Evolutionary conservation across 2,113 vertebrate species (phyloP).

Genomic region (Lathamus discolor): DNA sequence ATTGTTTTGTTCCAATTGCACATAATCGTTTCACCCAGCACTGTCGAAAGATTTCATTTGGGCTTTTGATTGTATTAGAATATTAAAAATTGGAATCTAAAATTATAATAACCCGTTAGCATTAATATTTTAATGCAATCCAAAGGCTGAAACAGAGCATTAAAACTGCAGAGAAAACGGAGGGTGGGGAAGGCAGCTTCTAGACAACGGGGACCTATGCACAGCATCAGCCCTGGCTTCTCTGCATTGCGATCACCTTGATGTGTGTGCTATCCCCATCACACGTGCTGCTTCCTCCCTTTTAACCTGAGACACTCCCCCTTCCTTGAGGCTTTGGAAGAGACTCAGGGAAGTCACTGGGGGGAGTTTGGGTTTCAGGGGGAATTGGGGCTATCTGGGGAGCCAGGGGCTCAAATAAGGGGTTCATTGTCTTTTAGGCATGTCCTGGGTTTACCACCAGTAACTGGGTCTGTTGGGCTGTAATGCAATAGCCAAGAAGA

Average conservation of each 20-base stretch:
- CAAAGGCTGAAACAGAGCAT: slow-evolving; percentile 38
- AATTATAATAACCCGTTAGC: slow-evolving; percentile 40
- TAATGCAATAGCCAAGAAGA: not conserved
- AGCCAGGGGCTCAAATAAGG: not conserved
- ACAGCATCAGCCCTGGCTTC: not conserved
- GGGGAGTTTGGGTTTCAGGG: not conserved
- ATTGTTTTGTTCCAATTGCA: not conserved
- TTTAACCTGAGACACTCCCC: not conserved
- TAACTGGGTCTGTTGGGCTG: not conserved
- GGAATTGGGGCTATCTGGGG: not conserved
- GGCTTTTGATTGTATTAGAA: slow-evolving; percentile 50
- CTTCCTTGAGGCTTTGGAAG: not conserved
- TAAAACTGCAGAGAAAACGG: not conserved
- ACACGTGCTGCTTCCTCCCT: not conserved
- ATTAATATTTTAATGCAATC: slow-evolving; percentile 39
- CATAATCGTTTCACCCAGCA: not conserved
- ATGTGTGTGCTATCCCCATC: rapidly evolving
- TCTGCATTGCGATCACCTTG: not conserved
- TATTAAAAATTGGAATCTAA: slow-evolving; percentile 3
- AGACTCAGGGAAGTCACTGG: not conserved
- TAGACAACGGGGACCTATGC: not conserved
- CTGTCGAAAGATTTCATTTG: not conserved
- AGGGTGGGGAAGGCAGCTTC: not conserved
- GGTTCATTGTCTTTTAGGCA: not conserved
- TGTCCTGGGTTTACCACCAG: not conserved